phyloP scores from a whole-genome alignment of 2,113 vertebrate species.

The Speoplatyrhinus poulsoni region DNA sequence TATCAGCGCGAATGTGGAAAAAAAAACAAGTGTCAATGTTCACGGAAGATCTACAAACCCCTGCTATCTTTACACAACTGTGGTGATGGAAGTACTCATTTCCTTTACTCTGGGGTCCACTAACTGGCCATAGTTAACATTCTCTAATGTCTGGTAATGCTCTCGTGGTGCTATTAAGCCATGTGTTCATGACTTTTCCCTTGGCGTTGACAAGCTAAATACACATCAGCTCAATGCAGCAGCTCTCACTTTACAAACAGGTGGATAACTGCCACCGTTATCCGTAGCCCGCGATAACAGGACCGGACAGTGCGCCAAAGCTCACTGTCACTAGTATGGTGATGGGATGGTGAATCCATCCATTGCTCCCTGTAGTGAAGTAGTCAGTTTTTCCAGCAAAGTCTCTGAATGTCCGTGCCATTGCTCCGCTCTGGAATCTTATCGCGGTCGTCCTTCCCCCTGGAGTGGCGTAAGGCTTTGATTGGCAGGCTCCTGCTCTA shows the following conservation, averaged over 20 bases:
- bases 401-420: conserved; percentile 8
- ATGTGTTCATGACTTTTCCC: conserved; percentile 46
- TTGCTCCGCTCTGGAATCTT: conserved; percentile 40
- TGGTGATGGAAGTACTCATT: conserved; percentile 53
- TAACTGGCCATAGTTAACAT: conserved; percentile 47
- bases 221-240: conserved; percentile 20
- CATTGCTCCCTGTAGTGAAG: conserved; percentile 14
- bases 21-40: conserved; percentile 53
- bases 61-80: conserved; percentile 29
- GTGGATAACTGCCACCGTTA: conserved; percentile 37
- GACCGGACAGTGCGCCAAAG: conserved; percentile 11
- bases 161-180: conserved; percentile 37
- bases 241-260: conserved; percentile 38
- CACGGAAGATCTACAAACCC: too few species aligned
- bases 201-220: conserved; percentile 38
- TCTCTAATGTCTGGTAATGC: conserved; percentile 37
- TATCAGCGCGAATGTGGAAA: conserved; percentile 34
- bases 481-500: conserved; percentile 70
- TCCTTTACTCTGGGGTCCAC: conserved; percentile 30
- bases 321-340: conserved; percentile 16
- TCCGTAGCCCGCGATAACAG: conserved; percentile 14
- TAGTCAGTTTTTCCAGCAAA: not conserved
- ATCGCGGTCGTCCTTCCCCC: conserved; percentile 49
- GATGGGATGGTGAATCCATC: too few species aligned
- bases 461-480: conserved; percentile 51